Evolutionary conservation across 2,888 invertebrate genomes (phyloP).

Genomic region (Cephus runcator): DNA sequence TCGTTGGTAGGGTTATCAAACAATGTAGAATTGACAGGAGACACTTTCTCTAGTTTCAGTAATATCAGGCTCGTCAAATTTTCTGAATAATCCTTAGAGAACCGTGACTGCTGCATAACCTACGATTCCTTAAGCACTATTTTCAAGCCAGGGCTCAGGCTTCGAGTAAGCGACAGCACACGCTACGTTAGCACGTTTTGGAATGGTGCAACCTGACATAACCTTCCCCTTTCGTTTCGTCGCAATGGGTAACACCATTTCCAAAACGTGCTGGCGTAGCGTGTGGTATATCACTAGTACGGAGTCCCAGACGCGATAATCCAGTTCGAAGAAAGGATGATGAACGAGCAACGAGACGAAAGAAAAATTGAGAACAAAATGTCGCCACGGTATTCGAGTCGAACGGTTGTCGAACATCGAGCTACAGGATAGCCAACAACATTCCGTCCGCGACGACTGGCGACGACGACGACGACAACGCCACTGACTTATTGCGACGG

Average conservation of each 20-base stretch:
- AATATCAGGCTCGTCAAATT: neutral
- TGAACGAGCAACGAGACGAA: neutral
- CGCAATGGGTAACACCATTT: no score
- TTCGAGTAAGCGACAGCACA: no score
- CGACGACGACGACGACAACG: neutral
- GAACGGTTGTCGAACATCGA: conserved; percentile 21
- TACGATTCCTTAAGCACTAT: neutral
- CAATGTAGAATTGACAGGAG: no score
- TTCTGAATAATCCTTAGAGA: neutral
- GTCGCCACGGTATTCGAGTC: neutral
- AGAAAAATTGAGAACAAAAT: neutral
- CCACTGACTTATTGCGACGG: neutral
- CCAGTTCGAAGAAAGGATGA: neutral
- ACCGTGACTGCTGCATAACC: neutral
- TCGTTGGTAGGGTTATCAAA: no score
- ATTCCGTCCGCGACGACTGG: conserved; percentile 11
- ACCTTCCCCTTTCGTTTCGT: no score
- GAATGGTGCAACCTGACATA: no score
- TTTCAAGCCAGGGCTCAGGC: neutral
- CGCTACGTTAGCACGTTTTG: no score
- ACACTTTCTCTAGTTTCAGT: no score
- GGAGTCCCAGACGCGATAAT: neutral
- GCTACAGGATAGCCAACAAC: conserved; percentile 17
- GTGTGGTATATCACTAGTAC: no score
- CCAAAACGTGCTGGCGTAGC: no score